Base-by-base conservation (phyloP, 2,888 invertebrate species). In the Chloroclystis v-ata region DNA sequence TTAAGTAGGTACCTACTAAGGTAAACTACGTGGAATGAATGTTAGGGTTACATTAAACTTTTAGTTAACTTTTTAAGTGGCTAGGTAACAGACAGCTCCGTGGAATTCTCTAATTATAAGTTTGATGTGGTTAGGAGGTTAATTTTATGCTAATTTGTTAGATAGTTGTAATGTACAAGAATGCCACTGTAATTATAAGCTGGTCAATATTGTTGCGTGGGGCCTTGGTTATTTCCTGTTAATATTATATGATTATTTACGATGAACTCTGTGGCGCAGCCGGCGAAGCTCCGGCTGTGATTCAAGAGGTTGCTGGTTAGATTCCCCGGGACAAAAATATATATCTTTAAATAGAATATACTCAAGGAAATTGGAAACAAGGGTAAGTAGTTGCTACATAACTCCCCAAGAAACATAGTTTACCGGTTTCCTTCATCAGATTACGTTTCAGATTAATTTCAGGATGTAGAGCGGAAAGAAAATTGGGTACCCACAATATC, bases 81-180 rank as follows among this genome's bases (percentile, higher is more conserved):
- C 45, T 24, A 40, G 13, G 12, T 14, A 32, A 52, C 37, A 32
- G 52, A 50, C 49, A 44, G 39, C 47, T 41, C 41, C 44, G 45
- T 49, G 38, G 51, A 63, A 14, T 44, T 28, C 38, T 14, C 35
- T 43, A 50, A 61, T 63, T 11, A 61, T 61, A 56, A 57, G 55
- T 51, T 52, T 47, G 48, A 47, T 41, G 41, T 38, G 38, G 43
- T 33, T 43, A 68, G 61, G 57, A 68, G 66, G 68, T 65, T 63
- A 67, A 59, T 56, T 54, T 61, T 57, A 66, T 68, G 61, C 33
- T 61, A 66, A 68, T 68, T 65, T 43, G 37, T 57, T 60, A 60
- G 67, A 64, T 68, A 64, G 67, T 68, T 65, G 64, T 20, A 4
- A 20, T 4, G 20, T 63, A 64, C 61, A 61, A 61, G 65, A 62